Percentiles rank a stretch among this genome's conserved stretches.
Conservation (phyloP, 2,888 invertebrate genomes). For the Agelastica alni region DNA sequence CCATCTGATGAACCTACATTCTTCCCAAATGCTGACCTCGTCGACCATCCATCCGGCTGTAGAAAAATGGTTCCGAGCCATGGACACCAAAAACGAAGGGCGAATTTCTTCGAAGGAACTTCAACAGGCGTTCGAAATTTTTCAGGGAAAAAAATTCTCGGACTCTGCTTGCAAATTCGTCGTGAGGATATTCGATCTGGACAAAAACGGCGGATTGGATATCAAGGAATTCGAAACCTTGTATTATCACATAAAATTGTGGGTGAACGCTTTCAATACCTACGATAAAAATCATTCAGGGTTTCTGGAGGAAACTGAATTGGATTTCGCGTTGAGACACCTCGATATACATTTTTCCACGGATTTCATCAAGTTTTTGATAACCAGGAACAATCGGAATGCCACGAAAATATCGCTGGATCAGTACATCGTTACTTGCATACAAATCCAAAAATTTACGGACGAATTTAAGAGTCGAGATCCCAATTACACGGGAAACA, state of each 20-base stretch:
- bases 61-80: slow-evolving; percentile 46
- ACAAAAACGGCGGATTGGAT: slow-evolving; percentile 50
- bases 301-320: slow-evolving; percentile 46
- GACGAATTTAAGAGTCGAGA: slow-evolving; percentile 53
- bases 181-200: slow-evolving; percentile 51
- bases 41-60: slow-evolving; percentile 42
- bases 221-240: slow-evolving; percentile 50
- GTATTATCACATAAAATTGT: slow-evolving; percentile 51
- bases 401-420: slow-evolving; percentile 49
- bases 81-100: slow-evolving; percentile 45
- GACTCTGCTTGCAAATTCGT: slow-evolving; percentile 51
- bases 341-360: slow-evolving; percentile 49
- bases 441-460: slow-evolving; percentile 53
- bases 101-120: slow-evolving; percentile 49
- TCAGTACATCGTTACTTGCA: slow-evolving; percentile 53
- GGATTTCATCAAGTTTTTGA: slow-evolving; percentile 49
- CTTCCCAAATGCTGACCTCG: too few species aligned
- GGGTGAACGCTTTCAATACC: slow-evolving; percentile 50
- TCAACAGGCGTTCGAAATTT: slow-evolving; percentile 50
- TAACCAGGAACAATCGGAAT: slow-evolving; percentile 45
- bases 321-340: slow-evolving; percentile 46
- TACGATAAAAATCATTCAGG: slow-evolving; percentile 47
- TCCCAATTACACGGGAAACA: slow-evolving; percentile 46
- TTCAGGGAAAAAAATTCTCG: slow-evolving; percentile 50
- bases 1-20: too few species aligned